Conservation (phyloP, 2,888 invertebrate genomes). For the Tethea ocularis region DNA sequence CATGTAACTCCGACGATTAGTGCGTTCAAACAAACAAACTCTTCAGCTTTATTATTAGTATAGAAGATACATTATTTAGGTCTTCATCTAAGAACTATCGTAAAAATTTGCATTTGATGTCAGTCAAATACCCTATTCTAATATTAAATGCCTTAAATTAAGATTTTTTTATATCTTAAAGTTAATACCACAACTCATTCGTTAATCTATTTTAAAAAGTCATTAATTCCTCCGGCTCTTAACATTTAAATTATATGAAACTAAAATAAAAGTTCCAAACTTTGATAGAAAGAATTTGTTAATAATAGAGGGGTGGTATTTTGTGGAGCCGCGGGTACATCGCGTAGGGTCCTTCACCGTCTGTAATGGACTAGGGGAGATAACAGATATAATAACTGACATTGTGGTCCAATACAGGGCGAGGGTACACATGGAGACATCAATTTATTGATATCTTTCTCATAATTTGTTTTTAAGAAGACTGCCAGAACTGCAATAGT, state of each 20-base stretch:
- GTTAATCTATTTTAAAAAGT: neutral
- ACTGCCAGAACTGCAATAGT: too few relatives aligned
- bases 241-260: neutral
- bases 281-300: constrained; percentile 26
- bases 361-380: constrained; percentile 49
- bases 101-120: too few relatives aligned
- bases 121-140: too few relatives aligned
- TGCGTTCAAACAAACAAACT: too few relatives aligned
- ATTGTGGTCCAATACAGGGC: constrained; percentile 41
- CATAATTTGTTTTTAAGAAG: too few relatives aligned
- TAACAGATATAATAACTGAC: constrained; percentile 61
- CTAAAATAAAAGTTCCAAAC: constrained; percentile 7
- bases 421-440: constrained; percentile 32
- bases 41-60: too few relatives aligned
- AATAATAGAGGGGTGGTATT: constrained; percentile 24
- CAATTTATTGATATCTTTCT: constrained; percentile 3
- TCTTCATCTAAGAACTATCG: too few relatives aligned
- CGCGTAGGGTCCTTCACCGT: constrained; percentile 32
- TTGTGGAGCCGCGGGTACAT: constrained; percentile 19
- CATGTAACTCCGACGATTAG: too few relatives aligned
- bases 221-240: neutral
- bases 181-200: neutral
- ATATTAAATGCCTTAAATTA: too few relatives aligned
- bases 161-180: neutral
- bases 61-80: too few relatives aligned